phyloP scores from a whole-genome alignment of 2,888 invertebrate species.

The Morpho achilles region DNA sequence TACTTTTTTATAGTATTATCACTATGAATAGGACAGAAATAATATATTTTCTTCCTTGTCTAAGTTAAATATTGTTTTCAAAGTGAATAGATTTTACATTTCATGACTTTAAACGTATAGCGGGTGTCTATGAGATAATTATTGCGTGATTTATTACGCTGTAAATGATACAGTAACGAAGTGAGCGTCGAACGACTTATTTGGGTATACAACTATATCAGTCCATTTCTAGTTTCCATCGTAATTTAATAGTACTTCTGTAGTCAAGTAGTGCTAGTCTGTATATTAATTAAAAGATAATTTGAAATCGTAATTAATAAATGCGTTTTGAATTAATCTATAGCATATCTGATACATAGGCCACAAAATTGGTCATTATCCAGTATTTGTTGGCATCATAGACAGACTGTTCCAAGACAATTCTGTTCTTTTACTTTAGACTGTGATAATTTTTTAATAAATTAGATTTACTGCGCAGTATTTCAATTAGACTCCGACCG shows the following conservation, averaged over 20 bases:
- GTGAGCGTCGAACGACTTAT: constrained; percentile 10
- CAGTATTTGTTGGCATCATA: too few species aligned
- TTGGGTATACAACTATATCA: constrained; percentile 12
- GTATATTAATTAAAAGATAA: not conserved
- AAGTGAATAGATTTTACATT: constrained; percentile 2
- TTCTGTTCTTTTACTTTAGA: too few species aligned
- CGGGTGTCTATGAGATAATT: constrained; percentile 12
- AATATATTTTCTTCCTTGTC: not conserved
- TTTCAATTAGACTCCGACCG: too few species aligned
- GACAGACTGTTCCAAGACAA: too few species aligned
- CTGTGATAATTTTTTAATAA: too few species aligned
- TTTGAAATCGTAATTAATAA: too few species aligned
- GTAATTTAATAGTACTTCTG: not conserved
- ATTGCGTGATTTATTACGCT: constrained; percentile 13
- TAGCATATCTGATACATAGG: too few species aligned
- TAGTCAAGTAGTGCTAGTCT: not conserved
- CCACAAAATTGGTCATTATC: too few species aligned
- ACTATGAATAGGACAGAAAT: too few species aligned
- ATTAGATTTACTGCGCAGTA: too few species aligned
- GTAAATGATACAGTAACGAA: constrained; percentile 15
- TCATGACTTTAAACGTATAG: constrained; percentile 9
- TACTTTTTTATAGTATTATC: too few species aligned
- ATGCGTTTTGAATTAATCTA: too few species aligned
- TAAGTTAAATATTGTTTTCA: not conserved
- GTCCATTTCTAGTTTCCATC: constrained; percentile 6